Evolutionary conservation across 2,888 invertebrate species (phyloP).

Genomic region (Scaptomyza parva): DNA sequence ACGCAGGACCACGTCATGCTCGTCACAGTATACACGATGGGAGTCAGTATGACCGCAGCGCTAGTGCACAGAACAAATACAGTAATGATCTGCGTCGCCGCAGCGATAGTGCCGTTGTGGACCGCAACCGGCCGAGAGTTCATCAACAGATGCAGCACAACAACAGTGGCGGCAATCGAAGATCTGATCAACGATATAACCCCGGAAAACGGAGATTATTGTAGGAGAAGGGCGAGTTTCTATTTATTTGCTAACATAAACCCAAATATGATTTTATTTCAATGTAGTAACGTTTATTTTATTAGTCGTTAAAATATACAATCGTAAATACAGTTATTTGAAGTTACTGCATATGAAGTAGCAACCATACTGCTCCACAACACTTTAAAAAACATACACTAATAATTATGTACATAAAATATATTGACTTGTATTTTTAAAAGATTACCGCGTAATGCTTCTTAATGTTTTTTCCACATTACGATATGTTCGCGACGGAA

Average conservation of each 20-base stretch:
- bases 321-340: conserved; percentile 8
- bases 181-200: conserved; percentile 70
- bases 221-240: not conserved
- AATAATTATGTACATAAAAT: conserved; percentile 32
- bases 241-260: not conserved
- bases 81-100: conserved; percentile 62
- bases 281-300: conserved; percentile 22
- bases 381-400: conserved; percentile 6
- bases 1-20: conserved; percentile 12
- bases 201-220: conserved; percentile 52
- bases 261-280: not conserved
- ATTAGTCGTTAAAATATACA: conserved; percentile 26
- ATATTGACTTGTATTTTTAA: not conserved
- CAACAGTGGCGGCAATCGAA: conserved; percentile 67
- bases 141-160: conserved; percentile 56
- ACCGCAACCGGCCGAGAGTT: conserved; percentile 51
- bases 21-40: conserved; percentile 59
- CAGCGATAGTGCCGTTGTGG: conserved; percentile 61
- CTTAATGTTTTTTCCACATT: conserved; percentile 93
- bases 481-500: conserved; percentile 91
- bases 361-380: conserved; percentile 5
- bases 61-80: conserved; percentile 24
- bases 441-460: conserved; percentile 70
- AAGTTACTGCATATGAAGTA: conserved; percentile 14
- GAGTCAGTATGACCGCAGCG: conserved; percentile 54